A percentile compares a stretch with the other conserved stretches of the same genome.
Evolutionary conservation across 2,888 invertebrate genomes (phyloP).

Genomic region (Ceramica pisi): DNA sequence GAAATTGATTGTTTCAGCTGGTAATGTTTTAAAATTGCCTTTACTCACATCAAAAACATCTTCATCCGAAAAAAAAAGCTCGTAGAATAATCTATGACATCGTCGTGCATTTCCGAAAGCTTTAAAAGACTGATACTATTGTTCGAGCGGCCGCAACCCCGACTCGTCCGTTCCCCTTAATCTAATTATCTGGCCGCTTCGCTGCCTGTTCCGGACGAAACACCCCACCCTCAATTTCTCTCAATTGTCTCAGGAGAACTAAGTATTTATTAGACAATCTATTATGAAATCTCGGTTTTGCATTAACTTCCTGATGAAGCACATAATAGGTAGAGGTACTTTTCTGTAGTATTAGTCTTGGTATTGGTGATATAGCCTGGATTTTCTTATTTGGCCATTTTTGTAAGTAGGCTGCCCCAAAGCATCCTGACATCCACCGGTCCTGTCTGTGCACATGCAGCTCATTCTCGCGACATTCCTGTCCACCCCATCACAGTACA

Average conservation of each 20-base stretch:
- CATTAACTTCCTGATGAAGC: conserved; percentile 70
- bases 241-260: conserved; percentile 79
- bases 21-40: conserved; percentile 16
- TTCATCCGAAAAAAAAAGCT: conserved; percentile 63
- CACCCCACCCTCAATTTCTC: conserved; percentile 78
- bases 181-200: conserved; percentile 88
- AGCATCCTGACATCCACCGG: background rate
- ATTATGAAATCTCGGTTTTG: conserved; percentile 77
- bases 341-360: background rate
- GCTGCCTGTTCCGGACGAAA: conserved; percentile 80
- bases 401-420: background rate
- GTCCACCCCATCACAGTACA: background rate
- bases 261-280: conserved; percentile 83
- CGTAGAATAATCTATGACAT: conserved; percentile 72
- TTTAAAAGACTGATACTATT: conserved; percentile 83
- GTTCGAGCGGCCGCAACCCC: conserved; percentile 81
- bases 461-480: background rate
- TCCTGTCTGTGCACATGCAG: background rate
- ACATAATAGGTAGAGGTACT: conserved; percentile 4
- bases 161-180: conserved; percentile 84
- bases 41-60: conserved; percentile 3
- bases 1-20: background rate
- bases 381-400: background rate
- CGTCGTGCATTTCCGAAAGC: conserved; percentile 80
- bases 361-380: background rate